Base-by-base conservation (phyloP, 2,888 invertebrate species). In the Pristionchus exspectatus region DNA sequence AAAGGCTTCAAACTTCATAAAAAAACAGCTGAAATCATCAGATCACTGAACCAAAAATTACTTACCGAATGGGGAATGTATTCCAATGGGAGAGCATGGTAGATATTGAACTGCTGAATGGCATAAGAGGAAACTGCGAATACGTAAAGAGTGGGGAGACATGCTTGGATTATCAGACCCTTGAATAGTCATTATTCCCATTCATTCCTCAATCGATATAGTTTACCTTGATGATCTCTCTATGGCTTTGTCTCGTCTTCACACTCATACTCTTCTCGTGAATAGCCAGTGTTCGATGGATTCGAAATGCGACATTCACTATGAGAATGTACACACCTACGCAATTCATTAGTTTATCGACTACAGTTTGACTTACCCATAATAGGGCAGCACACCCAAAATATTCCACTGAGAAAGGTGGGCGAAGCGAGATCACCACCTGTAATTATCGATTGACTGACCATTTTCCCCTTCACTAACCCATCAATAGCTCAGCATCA, bases 161-260 rank as follows among this genome's bases (percentile, higher is more conserved):
- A 84, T 10, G 84, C 18, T 84, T 84, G 84, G 30, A 84, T n/a
- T 33, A 84, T 59, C 7, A 84, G 84, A 84, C 84, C 84, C 84
- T 84, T 4, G 9, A 77, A 1, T 12, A n/a, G 44, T 21, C 50
- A 33, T 24, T 77, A 24, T 38, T 18, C n/a, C 50, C 38, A 21
- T 77, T 21, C 30, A 30, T 33, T 5, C 14, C 69, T 50, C 44
- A 50, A 50, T 50, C 44, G 44, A 50, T 50, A 50, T 50, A 7
- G 14, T 14, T 14, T 44, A 77, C 77, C 77, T 77, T 77, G 21
- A 77, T 77, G 77, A 77, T 77, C 50, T 77, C 77, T 44, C 77
- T 77, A 24, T 77, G 77, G 1, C 33, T n/a, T 24, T 77, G 77
- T 30, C 77, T 38, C 14, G 77, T 77, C 44, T 77, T 77, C 24